phyloP scores from a whole-genome alignment of 2,113 vertebrate species.

The Micronycteris hirsuta region DNA sequence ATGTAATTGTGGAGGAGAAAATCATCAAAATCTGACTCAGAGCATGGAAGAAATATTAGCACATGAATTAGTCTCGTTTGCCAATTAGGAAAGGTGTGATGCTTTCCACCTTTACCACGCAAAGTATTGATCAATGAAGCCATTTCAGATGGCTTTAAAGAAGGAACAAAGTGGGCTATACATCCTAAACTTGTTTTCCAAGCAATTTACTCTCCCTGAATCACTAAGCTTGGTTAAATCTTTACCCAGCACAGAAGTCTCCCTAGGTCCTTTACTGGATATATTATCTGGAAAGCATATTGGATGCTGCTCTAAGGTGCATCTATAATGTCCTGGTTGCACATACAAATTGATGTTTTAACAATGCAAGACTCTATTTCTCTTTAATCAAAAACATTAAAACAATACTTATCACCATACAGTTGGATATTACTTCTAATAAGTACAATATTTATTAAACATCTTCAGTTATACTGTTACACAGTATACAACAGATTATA shows the following conservation, averaged over 20 bases:
- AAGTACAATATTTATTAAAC: slow-evolving; percentile 99
- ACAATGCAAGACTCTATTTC: slow-evolving; percentile 79
- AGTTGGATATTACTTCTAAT: slow-evolving; percentile 92
- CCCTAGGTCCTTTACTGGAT: slow-evolving; percentile 31
- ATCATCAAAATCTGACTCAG: slow-evolving; percentile 61
- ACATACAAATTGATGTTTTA: slow-evolving; percentile 75
- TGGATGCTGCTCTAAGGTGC: slow-evolving; percentile 50
- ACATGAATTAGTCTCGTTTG: not conserved
- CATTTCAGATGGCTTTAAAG: slow-evolving; percentile 73
- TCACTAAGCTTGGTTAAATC: slow-evolving; percentile 47
- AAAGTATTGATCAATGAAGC: slow-evolving; percentile 39
- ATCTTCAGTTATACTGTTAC: slow-evolving; percentile 93
- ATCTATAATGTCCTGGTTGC: slow-evolving; percentile 76
- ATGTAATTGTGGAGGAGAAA: slow-evolving; percentile 49
- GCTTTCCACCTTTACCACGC: slow-evolving; percentile 60
- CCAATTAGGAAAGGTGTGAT: slow-evolving; percentile 47
- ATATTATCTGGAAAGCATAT: slow-evolving; percentile 71
- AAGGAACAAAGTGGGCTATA: slow-evolving; percentile 71
- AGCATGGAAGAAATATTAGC: slow-evolving; percentile 78
- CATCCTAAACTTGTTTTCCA: slow-evolving; percentile 75
- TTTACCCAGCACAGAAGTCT: slow-evolving; percentile 59
- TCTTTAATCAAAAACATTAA: slow-evolving; percentile 87
- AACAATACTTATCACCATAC: slow-evolving; percentile 90
- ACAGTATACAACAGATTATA: slow-evolving; percentile 98
- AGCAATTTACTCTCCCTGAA: slow-evolving; percentile 42